phyloP scores from a whole-genome alignment of 2,797 vertebrate genomes.

The Lycodopsis pacificus region DNA sequence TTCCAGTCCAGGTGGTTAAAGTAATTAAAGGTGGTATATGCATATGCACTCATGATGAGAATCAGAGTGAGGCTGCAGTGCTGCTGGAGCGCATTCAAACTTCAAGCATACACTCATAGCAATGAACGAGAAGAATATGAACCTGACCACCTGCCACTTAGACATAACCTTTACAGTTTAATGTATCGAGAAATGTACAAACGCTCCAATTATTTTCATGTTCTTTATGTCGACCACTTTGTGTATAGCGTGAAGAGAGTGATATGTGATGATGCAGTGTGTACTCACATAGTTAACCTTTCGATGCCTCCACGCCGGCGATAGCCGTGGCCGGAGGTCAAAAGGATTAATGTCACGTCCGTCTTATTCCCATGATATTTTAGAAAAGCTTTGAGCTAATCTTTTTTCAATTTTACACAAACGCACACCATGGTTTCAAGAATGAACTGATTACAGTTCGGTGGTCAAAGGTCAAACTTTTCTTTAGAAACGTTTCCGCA shows the following conservation, averaged over 20 bases:
- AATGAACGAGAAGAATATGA: slow-evolving; percentile 20
- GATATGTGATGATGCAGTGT: background rate
- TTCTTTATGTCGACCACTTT: background rate
- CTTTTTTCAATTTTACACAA: background rate
- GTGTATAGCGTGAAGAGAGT: background rate
- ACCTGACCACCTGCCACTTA: slow-evolving; percentile 23
- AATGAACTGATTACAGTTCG: background rate
- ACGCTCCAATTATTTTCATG: background rate
- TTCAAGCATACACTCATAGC: slow-evolving; percentile 28
- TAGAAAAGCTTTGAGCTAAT: background rate
- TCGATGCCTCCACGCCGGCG: background rate
- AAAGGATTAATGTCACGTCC: background rate
- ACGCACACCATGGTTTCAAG: background rate
- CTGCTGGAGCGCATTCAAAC: slow-evolving; percentile 26
- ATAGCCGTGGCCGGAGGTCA: no score
- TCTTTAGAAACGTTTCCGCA: background rate
- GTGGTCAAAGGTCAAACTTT: background rate
- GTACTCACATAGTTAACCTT: background rate
- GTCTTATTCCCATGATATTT: background rate
- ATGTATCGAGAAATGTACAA: slow-evolving; percentile 32
- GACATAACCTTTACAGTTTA: slow-evolving; percentile 27
- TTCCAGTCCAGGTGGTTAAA: slow-evolving; percentile 19
- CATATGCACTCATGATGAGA: slow-evolving; percentile 14
- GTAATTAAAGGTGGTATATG: slow-evolving; percentile 37
- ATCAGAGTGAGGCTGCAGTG: slow-evolving; percentile 5